These are phyloP conservation scores for Elachura formosa DNA, from an alignment of 2,113 vertebrate species.

Conservation along the genomic window DNA sequence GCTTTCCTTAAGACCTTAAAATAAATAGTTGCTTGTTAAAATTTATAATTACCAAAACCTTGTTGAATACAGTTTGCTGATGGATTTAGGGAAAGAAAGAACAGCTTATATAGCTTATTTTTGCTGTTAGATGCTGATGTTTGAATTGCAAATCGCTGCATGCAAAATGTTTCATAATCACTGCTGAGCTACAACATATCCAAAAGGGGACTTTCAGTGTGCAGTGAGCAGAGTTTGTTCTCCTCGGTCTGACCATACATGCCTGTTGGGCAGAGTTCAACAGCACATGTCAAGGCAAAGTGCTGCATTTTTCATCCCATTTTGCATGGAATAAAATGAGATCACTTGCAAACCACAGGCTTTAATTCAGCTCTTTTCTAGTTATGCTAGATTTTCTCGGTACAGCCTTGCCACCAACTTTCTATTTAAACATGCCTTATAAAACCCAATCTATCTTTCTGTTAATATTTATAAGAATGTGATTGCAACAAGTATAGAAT, in stretches of 20 bases:
- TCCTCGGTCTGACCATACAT: neutral
- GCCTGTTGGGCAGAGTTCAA: neutral
- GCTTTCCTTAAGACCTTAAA: neutral
- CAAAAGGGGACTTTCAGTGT: neutral
- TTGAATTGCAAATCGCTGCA: constrained; percentile 7
- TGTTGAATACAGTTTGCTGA: neutral
- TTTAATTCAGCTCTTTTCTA: neutral
- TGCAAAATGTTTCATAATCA: neutral
- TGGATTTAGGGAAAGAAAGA: neutral
- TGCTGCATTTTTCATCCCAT: no score
- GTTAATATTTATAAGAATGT: constrained; percentile 17
- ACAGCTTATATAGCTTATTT: neutral
- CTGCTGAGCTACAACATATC: neutral
- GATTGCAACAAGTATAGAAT: neutral
- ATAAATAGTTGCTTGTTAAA: neutral
- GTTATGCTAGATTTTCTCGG: neutral
- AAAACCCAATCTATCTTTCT: neutral
- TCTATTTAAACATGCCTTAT: neutral
- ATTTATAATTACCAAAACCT: neutral
- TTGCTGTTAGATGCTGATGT: neutral
- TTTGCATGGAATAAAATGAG: neutral
- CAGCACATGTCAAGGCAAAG: neutral
- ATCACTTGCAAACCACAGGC: neutral
- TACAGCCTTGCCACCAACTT: neutral
- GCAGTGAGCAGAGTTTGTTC: neutral